These are phyloP conservation scores for Coptodon rendalli DNA, from an alignment of 2,113 vertebrate genomes.

Conservation along the genomic window DNA sequence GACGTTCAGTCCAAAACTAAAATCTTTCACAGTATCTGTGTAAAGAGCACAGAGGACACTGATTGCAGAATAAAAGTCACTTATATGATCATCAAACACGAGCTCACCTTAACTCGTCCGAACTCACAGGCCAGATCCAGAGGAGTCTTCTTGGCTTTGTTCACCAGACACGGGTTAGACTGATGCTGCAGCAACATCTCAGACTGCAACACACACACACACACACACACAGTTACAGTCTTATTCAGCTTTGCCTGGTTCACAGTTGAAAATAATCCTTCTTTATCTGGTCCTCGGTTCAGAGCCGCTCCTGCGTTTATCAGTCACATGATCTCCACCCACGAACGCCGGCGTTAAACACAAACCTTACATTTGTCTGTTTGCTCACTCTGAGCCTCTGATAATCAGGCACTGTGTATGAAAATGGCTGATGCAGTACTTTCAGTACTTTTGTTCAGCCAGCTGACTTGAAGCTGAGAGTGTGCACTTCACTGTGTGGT, in stretches of 20 bases:
- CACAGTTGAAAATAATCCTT: background rate
- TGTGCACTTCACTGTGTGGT: background rate
- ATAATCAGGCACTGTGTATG: background rate
- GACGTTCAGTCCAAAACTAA: background rate
- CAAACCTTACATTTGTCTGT: background rate
- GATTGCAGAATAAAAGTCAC: accelerated
- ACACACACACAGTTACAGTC: background rate
- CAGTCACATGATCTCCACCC: background rate
- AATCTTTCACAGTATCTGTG: background rate
- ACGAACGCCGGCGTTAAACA: background rate
- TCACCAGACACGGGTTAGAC: slow-evolving; percentile 91
- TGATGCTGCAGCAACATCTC: slow-evolving; percentile 97
- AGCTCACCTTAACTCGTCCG: slow-evolving; percentile 84
- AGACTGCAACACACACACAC: slow-evolving; percentile 68
- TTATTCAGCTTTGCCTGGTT: background rate
- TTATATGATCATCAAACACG: background rate
- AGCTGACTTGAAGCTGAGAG: background rate
- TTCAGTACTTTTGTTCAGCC: background rate
- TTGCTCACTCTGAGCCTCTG: background rate
- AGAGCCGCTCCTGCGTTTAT: background rate
- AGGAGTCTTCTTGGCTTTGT: slow-evolving; percentile 89
- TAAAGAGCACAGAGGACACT: background rate
- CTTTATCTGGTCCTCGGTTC: background rate
- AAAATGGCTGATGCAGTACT: background rate
- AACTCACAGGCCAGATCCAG: slow-evolving; percentile 94